Evolutionary conservation across 2,888 invertebrate species (phyloP), one percentile per base, ranked within the genome.

Genomic region (Diogma glabrata): DNA sequence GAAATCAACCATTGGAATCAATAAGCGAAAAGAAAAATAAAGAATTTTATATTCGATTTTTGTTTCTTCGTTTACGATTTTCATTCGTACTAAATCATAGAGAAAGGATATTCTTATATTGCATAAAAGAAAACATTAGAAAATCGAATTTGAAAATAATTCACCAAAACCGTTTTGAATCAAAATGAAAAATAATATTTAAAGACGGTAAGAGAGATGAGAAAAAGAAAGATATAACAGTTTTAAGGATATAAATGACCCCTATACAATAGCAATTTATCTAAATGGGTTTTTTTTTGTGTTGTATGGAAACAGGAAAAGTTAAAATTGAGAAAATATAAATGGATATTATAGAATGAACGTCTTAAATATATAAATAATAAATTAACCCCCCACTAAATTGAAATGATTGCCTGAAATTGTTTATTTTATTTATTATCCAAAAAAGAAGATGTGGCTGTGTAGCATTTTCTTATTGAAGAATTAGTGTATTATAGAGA

Each of bases 361-460:
- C 43, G 43, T 43, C 43, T 43, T 43, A 43, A 43, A 43, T 43
- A 23, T 43, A 43, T 43, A 43, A 43, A 43, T 43, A 43, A 43
- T 43, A 43, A 43, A 43, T 43, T 43, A 43, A 43, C 43, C 43
- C 23, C 23, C 43, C 43, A 22, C 43, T 23, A 51, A 48, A 51
- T 47, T 48, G 48, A 30, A 51, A 51, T 51, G 48, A 51, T 51
- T 51, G 40, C 47, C 28, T 48, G 28, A 51, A 51, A 51, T 51
- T 47, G 47, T 48, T 51, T 51, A n/a, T n/a, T n/a, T n/a, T n/a
- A n/a, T n/a, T n/a, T n/a, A n/a, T n/a, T n/a, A n/a, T n/a, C n/a
- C n/a, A n/a, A n/a, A n/a, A n/a, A n/a, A n/a, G n/a, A n/a, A n/a
- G n/a, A n/a, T n/a, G n/a, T n/a, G n/a, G n/a, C n/a, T n/a, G n/a